Conservation (phyloP, 2,113 vertebrate genomes). For the Chlorodrepanis virens region DNA sequence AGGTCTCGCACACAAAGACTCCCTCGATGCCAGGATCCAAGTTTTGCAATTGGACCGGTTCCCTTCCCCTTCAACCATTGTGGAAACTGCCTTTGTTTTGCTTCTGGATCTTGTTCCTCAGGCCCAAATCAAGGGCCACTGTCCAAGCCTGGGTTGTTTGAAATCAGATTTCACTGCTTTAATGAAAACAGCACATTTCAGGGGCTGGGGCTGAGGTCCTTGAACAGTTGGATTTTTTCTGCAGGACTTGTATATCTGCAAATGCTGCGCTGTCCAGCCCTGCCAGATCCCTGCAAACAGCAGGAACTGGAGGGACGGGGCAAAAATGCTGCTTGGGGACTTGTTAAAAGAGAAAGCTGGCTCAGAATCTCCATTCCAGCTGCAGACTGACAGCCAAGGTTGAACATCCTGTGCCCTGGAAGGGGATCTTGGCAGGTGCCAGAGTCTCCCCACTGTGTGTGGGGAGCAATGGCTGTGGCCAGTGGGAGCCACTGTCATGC, state of each 20-base stretch:
- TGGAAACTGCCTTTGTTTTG: constrained; percentile 65
- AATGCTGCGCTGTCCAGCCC: not conserved
- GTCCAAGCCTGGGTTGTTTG: constrained; percentile 41
- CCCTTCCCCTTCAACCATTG: constrained; percentile 49
- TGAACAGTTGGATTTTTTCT: not conserved
- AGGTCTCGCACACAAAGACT: constrained; percentile 39
- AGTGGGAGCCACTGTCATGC: rapidly evolving
- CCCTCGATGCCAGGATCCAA: constrained; percentile 42
- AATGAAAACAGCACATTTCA: constrained; percentile 37
- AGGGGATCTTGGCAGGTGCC: not conserved
- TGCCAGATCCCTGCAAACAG: not conserved
- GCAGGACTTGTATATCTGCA: not conserved
- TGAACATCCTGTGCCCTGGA: rapidly evolving
- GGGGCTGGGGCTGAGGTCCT: not conserved
- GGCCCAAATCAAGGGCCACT: constrained; percentile 39
- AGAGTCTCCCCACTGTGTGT: rapidly evolving
- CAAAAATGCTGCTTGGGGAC: not conserved
- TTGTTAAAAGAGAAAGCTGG: not conserved
- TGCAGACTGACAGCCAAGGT: not conserved
- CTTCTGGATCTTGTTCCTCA: constrained; percentile 59
- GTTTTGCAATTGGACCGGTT: constrained; percentile 52
- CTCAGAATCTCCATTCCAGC: not conserved
- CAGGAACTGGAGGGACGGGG: not conserved
- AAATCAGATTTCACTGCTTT: constrained; percentile 35
- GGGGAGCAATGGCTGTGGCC: not conserved